Conservation (phyloP, 2,113 vertebrate genomes). For the Loxodonta africana region DNA sequence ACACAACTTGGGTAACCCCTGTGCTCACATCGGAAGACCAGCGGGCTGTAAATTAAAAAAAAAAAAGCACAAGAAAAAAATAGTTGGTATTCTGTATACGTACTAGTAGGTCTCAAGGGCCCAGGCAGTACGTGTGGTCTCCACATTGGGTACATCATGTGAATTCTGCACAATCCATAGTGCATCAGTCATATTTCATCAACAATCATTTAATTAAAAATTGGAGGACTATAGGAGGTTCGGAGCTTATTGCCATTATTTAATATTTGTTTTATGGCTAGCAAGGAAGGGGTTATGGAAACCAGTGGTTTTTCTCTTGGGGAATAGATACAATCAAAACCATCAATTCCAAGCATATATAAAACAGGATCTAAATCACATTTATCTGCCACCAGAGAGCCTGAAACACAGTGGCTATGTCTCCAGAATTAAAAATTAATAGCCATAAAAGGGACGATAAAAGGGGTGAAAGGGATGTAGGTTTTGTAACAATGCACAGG, state of each 20-base stretch:
- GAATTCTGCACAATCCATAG: conserved; percentile 35
- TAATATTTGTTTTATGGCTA: conserved; percentile 88
- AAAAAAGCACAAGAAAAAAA: conserved; percentile 36
- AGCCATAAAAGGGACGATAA: conserved; percentile 84
- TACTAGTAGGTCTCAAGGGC: conserved; percentile 16
- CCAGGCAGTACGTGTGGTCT: background rate
- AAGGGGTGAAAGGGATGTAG: conserved; percentile 82
- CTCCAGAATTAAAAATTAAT: conserved; percentile 88
- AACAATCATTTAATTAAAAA: conserved; percentile 73
- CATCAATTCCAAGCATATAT: conserved; percentile 80
- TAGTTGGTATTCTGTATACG: conserved; percentile 28
- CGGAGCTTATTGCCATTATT: conserved; percentile 78
- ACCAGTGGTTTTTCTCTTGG: conserved; percentile 82
- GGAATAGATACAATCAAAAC: conserved; percentile 83
- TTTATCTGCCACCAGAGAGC: conserved; percentile 85
- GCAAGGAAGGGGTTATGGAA: conserved; percentile 76
- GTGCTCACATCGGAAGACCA: conserved; percentile 33
- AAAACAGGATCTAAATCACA: conserved; percentile 84
- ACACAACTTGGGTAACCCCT: conserved; percentile 36
- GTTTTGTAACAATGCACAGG: conserved; percentile 75
- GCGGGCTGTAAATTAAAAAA: conserved; percentile 47
- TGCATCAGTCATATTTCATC: conserved; percentile 58
- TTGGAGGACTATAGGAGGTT: conserved; percentile 37
- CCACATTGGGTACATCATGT: background rate
- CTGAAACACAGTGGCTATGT: conserved; percentile 74